phyloP scores from a whole-genome alignment of 2,113 vertebrate genomes.

The Peromyscus maniculatus region DNA sequence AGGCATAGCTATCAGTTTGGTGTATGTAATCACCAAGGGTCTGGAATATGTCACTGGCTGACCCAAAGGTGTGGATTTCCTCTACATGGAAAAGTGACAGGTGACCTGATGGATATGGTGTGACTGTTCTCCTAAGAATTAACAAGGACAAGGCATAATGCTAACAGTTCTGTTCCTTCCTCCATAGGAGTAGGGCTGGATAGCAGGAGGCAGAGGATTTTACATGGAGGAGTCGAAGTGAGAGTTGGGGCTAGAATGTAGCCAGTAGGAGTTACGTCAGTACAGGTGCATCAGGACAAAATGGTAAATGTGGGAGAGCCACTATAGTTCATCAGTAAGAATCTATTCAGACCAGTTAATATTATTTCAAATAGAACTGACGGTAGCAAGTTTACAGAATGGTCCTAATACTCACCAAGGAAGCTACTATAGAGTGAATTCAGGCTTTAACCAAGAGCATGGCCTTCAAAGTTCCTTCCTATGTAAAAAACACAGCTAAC shows the following conservation, averaged over 20 bases:
- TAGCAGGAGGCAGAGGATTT: background rate
- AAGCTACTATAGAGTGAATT: background rate
- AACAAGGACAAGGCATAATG: background rate
- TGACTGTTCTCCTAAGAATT: background rate
- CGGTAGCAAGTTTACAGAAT: background rate
- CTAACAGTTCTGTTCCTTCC: background rate
- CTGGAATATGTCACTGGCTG: background rate
- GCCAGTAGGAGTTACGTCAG: background rate
- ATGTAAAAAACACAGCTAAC: background rate
- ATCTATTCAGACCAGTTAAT: background rate
- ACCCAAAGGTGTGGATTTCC: background rate
- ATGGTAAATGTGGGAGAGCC: background rate
- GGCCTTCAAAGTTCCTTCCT: background rate
- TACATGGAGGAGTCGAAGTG: background rate
- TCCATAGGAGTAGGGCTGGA: background rate
- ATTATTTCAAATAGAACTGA: background rate
- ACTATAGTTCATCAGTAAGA: background rate
- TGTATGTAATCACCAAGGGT: background rate
- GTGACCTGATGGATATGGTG: background rate
- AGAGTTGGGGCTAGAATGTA: background rate
- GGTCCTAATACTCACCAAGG: background rate
- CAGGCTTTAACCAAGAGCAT: background rate
- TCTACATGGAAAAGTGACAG: background rate
- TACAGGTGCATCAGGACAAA: no score
- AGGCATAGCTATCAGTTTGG: background rate